Conservation (phyloP, 2,113 vertebrate genomes). For the Aix galericulata region DNA sequence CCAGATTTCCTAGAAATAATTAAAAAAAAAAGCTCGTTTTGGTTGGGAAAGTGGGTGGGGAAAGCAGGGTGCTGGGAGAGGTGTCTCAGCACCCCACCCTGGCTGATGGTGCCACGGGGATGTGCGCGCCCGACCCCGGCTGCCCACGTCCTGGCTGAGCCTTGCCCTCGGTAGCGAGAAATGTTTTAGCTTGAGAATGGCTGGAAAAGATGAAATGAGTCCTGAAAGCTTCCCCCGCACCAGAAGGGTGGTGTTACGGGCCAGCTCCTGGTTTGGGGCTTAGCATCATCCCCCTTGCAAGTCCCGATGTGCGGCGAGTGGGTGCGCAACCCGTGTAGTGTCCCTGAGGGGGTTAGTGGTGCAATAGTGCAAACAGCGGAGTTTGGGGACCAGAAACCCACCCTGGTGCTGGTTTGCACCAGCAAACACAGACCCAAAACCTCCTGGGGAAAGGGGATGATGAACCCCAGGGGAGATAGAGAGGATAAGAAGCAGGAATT, state of each 20-base stretch:
- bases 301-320: rapidly evolving
- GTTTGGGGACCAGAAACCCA: background rate
- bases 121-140: rapidly evolving
- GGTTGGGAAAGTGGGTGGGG: background rate
- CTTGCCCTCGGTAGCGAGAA: rapidly evolving
- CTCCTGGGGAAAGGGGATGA: background rate
- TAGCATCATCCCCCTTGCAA: background rate
- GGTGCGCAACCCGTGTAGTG: too few species aligned
- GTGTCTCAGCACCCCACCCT: rapidly evolving
- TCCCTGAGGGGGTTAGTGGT: background rate
- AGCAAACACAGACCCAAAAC: background rate
- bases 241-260: rapidly evolving
- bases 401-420: background rate
- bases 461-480: background rate
- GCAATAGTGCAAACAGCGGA: background rate
- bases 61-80: background rate
- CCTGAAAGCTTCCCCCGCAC: background rate
- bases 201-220: background rate
- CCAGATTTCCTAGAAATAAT: background rate
- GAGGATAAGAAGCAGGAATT: background rate
- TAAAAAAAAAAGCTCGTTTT: background rate
- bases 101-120: background rate
- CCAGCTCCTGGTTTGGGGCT: background rate
- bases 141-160: background rate
- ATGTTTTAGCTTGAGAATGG: rapidly evolving